phyloP scores from a whole-genome alignment of 2,888 invertebrate genomes.

The Cactoblastis cactorum region DNA sequence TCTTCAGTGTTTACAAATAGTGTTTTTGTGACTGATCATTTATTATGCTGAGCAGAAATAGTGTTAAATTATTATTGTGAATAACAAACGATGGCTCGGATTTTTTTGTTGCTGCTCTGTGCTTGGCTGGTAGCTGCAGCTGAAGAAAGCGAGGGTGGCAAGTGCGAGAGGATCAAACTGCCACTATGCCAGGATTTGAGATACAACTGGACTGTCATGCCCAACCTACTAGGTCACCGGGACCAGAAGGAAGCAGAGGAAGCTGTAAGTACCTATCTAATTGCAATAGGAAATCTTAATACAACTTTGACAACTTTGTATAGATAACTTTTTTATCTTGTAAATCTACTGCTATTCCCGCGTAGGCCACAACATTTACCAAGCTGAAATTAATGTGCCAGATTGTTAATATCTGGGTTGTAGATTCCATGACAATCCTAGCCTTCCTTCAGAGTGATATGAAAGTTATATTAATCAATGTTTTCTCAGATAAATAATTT shows the following conservation, averaged over 20 bases:
- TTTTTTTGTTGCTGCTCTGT: constrained; percentile 53
- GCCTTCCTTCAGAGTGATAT: too few species aligned
- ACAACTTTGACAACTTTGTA: not conserved
- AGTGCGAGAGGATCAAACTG: constrained; percentile 89
- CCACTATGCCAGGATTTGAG: constrained; percentile 90
- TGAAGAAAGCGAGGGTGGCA: constrained; percentile 70
- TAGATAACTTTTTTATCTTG: not conserved
- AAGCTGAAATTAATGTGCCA: too few species aligned
- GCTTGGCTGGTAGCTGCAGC: constrained; percentile 60
- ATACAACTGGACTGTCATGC: constrained; percentile 93
- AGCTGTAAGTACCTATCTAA: constrained; percentile 80
- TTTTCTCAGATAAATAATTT: too few species aligned
- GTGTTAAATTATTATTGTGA: constrained; percentile 43
- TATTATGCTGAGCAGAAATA: constrained; percentile 51
- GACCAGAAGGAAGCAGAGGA: constrained; percentile 90
- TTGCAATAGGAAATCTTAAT: not conserved
- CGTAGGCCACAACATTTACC: too few species aligned
- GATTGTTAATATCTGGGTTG: too few species aligned
- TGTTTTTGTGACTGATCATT: constrained; percentile 51
- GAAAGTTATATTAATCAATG: too few species aligned
- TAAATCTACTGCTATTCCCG: too few species aligned
- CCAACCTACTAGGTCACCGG: constrained; percentile 90
- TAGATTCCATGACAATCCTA: too few species aligned
- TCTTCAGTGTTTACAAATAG: constrained; percentile 44
- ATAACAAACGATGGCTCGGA: constrained; percentile 57